Conservation (phyloP, 1,140 invertebrate genomes). For the Metaphire vulgaris region DNA sequence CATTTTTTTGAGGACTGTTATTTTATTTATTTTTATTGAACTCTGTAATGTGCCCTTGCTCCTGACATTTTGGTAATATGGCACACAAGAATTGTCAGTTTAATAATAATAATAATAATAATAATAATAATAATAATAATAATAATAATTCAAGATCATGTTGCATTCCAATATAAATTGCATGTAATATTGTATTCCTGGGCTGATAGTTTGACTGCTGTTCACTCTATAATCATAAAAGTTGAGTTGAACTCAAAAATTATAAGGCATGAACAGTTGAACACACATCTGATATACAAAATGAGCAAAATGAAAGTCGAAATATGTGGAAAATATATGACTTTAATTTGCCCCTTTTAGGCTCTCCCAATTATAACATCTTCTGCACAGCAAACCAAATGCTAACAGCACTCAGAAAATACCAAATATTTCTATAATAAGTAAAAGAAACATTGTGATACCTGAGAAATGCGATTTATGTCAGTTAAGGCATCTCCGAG, state of each 20-base stretch:
- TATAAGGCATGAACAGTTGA: too few relatives aligned
- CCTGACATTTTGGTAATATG: too few relatives aligned
- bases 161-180: not conserved
- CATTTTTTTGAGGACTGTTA: too few relatives aligned
- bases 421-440: too few relatives aligned
- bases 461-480: slow-evolving; percentile 46
- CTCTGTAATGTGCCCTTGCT: too few relatives aligned
- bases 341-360: too few relatives aligned
- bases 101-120: too few relatives aligned
- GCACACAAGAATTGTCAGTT: too few relatives aligned
- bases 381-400: too few relatives aligned
- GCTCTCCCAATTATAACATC: too few relatives aligned
- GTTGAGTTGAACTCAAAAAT: not conserved
- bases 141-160: not conserved
- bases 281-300: not conserved
- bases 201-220: not conserved
- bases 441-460: slow-evolving; percentile 22
- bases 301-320: not conserved
- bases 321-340: not conserved
- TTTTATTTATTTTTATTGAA: too few relatives aligned
- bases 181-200: not conserved
- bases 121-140: not conserved
- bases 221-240: not conserved
- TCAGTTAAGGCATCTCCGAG: slow-evolving; percentile 52
- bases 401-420: too few relatives aligned